Base-by-base conservation (phyloP, 2,888 invertebrate genomes). In the Aproaerema taeniolella region DNA sequence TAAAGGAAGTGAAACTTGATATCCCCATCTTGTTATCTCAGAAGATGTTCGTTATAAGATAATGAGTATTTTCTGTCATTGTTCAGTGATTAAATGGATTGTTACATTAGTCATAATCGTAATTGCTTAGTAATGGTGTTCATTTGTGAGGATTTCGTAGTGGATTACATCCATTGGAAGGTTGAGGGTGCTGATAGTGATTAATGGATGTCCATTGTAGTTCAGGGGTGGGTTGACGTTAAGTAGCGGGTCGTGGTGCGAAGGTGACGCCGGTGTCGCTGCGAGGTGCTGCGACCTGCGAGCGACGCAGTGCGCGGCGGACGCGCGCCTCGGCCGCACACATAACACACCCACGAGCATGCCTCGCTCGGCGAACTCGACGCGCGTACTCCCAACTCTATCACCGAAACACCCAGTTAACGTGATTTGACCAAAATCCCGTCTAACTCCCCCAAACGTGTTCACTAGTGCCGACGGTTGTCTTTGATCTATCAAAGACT, bases 261-360 rank as follows among this genome's bases (percentile, higher is more conserved):
- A 64, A 64, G 67, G 69, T 66, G 69, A 64, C 44, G 50, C 38
- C 33, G 25, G 43, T 26, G 34, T 10, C 16, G n/a, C n/a, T n/a
- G n/a, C n/a, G n/a, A 31, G 41, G 38, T 35, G 50, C 47, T 50
- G 50, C 38, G 46, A 42, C 49, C 38, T 45, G 43, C 43, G 49
- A 38, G 45, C 44, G 47, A 49, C 45, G n/a, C 47, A 45, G 53
- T 44, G 50, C 44, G 53, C 53, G 57, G 55, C 54, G 52, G 51
- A 11, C 25, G 28, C 56, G 58, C 55, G 52, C 46, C 51, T 59
- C 52, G 50, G 47, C 65, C 78, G 74, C 81, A 78, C 74, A 67
- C 66, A 61, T 63, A 12, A n/a, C 28, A 17, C 57, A 46, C 47
- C 46, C 61, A 57, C 56, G 55, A 51, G 41, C 61, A 67, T 67